Evolutionary conservation across 2,888 invertebrate species (phyloP), one percentile per base, ranked within the genome.

Genomic region (Lepidochrysops patricia): DNA sequence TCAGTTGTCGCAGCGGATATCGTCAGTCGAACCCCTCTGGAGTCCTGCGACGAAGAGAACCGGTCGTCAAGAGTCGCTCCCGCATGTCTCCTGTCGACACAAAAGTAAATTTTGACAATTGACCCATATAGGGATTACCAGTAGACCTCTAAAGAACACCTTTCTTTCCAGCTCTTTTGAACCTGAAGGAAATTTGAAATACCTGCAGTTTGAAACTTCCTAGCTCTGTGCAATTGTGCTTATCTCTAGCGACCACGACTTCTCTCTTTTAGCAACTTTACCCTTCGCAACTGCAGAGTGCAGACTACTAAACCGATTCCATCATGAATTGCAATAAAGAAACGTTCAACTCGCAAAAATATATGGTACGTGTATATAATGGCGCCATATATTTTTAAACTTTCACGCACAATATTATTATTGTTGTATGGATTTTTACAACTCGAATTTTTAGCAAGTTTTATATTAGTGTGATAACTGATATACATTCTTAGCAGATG

Each of bases 1-100:
- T 92, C 92, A 68, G 91, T 91, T 71, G 91, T 91, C 57, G 94
- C 93, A 73, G 94, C 92, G 72, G 94, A 94, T 65, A 97, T 93
- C 66, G 94, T 93, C 69, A 96, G 84, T 71, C 94, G 93, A 60
- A 94, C 92, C 62, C 93, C 91, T 73, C 93, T 93, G 60, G 90
- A 90, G 68, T 91, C 90, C 61, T 91, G 87, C 35, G 90, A 86
- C 48, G 90, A 82, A 65, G 91, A 91, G 82, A 94, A 94, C 68
- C 93, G 92, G 70, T 93, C 93, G 68, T 92, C 91, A 69, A 95
- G 89, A 57, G 93, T 92, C 70, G 91, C 89, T 80, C 92, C 91
- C 67, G 81, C 84, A 63, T 84, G 84, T 73, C 82, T 88, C 89
- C 89, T 89, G 73, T 9, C n/a, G 9, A 25, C 9, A 34, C 15